Conservation (phyloP, 2,797 vertebrate genomes). For the Acanthis flammea region DNA sequence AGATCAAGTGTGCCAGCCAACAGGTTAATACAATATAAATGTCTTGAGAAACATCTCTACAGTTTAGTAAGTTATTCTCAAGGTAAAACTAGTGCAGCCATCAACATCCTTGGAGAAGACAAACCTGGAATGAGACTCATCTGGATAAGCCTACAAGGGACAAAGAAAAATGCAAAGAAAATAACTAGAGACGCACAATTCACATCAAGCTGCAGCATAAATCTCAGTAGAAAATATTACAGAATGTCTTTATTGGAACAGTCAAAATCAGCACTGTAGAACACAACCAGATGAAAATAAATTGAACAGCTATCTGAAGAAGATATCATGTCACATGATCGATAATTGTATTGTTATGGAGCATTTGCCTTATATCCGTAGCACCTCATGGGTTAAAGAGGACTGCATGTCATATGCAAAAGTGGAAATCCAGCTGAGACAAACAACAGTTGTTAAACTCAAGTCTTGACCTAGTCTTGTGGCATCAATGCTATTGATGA, state of each 20-base stretch:
- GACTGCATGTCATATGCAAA: not conserved
- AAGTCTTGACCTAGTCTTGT: not conserved
- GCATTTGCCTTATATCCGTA: not conserved
- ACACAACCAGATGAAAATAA: not conserved
- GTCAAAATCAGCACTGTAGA: not conserved
- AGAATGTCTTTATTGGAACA: not conserved
- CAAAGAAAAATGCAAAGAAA: not conserved
- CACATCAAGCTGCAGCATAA: not conserved
- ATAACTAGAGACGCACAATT: not conserved
- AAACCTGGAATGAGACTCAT: not conserved
- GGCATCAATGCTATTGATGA: not conserved
- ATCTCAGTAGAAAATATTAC: not conserved
- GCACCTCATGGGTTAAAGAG: not conserved
- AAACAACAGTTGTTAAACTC: not conserved
- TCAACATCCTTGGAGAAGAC: not conserved
- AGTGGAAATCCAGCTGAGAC: not conserved
- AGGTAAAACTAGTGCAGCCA: not conserved
- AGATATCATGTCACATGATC: fast-evolving
- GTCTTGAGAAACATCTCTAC: not conserved
- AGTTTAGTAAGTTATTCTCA: not conserved
- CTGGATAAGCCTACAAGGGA: not conserved
- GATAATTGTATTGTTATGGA: not conserved
- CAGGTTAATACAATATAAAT: not conserved
- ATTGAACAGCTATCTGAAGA: not conserved
- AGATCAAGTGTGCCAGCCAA: not conserved